These are phyloP conservation scores for Chlamydotis undulata DNA, from an alignment of 2,113 vertebrate genomes.

Conservation along the genomic window DNA sequence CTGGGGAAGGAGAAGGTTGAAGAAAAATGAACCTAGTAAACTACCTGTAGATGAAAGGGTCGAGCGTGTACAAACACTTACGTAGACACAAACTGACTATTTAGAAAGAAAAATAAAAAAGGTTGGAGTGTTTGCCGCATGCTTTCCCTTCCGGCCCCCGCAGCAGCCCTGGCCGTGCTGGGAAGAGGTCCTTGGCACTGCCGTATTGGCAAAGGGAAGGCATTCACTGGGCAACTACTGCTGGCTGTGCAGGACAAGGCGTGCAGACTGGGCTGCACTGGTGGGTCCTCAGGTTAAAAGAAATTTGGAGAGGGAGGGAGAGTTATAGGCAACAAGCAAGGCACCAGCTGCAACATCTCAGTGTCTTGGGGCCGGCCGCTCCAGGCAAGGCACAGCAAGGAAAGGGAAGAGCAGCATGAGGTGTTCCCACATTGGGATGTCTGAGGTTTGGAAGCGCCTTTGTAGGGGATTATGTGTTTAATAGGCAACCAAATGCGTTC, in stretches of 20 bases:
- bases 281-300: neutral
- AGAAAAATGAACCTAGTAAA: neutral
- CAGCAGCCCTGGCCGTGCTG: neutral
- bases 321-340: neutral
- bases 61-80: neutral
- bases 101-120: neutral
- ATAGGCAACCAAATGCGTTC: neutral
- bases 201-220: neutral
- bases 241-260: neutral
- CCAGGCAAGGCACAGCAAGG: neutral
- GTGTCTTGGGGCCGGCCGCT: neutral
- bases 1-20: neutral
- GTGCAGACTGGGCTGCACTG: neutral
- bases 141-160: neutral
- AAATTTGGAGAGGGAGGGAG: neutral
- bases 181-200: neutral
- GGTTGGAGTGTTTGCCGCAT: rapidly evolving
- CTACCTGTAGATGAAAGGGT: neutral
- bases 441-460: neutral
- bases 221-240: neutral
- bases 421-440: neutral
- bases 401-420: neutral
- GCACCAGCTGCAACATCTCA: neutral
- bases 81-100: neutral
- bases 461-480: neutral